phyloP scores from a whole-genome alignment of 2,797 vertebrate genomes.

The Apogon hyalosoma region DNA sequence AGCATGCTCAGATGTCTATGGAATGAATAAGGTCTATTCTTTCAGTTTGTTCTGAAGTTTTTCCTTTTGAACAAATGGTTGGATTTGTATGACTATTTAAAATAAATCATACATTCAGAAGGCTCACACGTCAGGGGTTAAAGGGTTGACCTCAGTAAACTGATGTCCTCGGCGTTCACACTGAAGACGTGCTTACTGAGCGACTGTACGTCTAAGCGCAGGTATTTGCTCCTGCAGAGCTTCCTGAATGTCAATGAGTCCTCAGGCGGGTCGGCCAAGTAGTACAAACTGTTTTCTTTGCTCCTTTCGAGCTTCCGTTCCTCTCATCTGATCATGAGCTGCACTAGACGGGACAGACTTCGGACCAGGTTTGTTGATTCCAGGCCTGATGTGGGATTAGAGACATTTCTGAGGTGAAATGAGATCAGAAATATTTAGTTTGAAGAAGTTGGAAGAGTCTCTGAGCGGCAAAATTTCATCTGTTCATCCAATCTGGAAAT shows the following conservation, averaged over 20 bases:
- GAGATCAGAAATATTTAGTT: neutral
- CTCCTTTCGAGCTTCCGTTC: slow-evolving; percentile 21
- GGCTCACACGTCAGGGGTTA: too few relatives aligned
- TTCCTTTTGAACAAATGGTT: too few relatives aligned
- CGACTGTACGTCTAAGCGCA: neutral
- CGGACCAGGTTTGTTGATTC: neutral
- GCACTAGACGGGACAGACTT: slow-evolving; percentile 3
- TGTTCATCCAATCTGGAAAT: too few relatives aligned
- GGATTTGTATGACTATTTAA: too few relatives aligned
- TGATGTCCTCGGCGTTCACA: too few relatives aligned
- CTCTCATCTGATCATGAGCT: slow-evolving; percentile 15
- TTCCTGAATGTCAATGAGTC: slow-evolving; percentile 41
- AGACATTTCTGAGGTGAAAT: neutral
- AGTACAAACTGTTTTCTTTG: slow-evolving; percentile 8
- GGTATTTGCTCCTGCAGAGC: slow-evolving; percentile 18
- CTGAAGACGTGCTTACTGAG: neutral
- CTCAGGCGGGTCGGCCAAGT: neutral
- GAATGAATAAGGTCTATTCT: too few relatives aligned
- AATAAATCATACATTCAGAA: too few relatives aligned
- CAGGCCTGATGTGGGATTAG: neutral
- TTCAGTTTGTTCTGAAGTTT: too few relatives aligned
- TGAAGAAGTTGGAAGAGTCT: too few relatives aligned
- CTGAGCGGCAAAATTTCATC: too few relatives aligned
- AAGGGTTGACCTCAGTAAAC: too few relatives aligned
- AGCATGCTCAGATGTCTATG: too few relatives aligned